These are phyloP conservation scores for Synodontis membranacea DNA, from an alignment of 2,113 vertebrate genomes.

Conservation along the genomic window DNA sequence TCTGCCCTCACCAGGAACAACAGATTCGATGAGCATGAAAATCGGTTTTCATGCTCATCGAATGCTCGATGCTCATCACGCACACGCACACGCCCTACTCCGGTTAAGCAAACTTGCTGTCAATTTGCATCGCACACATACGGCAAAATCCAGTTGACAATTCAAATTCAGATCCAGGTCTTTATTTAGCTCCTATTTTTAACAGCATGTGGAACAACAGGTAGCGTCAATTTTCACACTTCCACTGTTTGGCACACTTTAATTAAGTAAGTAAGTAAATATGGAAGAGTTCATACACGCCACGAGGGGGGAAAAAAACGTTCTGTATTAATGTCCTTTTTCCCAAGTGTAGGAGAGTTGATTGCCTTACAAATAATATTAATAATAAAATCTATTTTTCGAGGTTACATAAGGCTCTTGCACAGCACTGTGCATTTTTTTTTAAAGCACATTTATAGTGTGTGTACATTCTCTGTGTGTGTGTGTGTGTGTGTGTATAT, in stretches of 20 bases:
- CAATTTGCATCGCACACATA: neutral
- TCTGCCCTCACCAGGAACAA: neutral
- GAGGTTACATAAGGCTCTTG: neutral
- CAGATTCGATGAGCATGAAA: neutral
- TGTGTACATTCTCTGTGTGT: too few relatives aligned
- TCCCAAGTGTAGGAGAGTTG: neutral
- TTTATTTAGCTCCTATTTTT: neutral
- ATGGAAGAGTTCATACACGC: neutral
- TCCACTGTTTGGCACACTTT: neutral
- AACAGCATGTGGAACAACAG: neutral
- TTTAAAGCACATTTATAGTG: neutral
- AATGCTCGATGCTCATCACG: too few relatives aligned
- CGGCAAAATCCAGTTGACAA: neutral
- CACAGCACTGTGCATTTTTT: neutral
- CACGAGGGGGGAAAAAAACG: neutral
- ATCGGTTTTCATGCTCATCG: too few relatives aligned
- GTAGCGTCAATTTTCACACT: neutral
- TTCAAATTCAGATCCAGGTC: neutral
- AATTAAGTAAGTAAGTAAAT: neutral
- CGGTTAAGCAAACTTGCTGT: neutral
- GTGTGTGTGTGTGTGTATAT: too few relatives aligned
- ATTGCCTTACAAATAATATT: neutral
- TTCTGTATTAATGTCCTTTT: neutral
- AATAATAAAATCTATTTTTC: neutral
- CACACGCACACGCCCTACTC: too few relatives aligned